Evolutionary conservation across 2,888 invertebrate species (phyloP).

Genomic region (Acanthosepion pharaonis): DNA sequence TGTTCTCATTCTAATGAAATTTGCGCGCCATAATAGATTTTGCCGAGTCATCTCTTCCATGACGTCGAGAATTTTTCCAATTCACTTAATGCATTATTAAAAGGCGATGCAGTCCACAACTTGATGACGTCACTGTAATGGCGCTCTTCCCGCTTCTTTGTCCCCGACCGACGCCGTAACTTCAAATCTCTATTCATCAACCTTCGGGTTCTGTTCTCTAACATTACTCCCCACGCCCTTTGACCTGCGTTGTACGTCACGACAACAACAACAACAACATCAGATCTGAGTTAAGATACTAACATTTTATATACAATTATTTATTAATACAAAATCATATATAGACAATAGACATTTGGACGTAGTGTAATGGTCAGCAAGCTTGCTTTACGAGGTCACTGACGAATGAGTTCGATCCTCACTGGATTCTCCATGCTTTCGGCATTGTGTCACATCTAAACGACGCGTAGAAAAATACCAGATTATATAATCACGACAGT

Average conservation of each 20-base stretch:
- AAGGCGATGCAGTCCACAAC: not conserved
- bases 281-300: not conserved
- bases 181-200: not conserved
- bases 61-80: conserved; percentile 20
- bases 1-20: not conserved
- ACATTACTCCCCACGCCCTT: not conserved
- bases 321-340: too few relatives aligned
- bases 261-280: not conserved
- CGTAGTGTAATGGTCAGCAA: too few relatives aligned
- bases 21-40: not conserved
- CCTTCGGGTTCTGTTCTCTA: not conserved
- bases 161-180: not conserved
- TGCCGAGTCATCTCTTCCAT: not conserved
- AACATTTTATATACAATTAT: not conserved
- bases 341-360: too few relatives aligned
- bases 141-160: not conserved
- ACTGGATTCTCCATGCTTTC: too few relatives aligned
- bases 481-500: too few relatives aligned
- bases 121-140: not conserved
- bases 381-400: too few relatives aligned
- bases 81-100: conserved; percentile 21
- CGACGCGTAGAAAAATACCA: too few relatives aligned
- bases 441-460: too few relatives aligned
- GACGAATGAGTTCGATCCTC: too few relatives aligned
- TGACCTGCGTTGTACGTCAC: not conserved